Evolutionary conservation across 1,140 invertebrate species (phyloP), one percentile per base, ranked within the genome.

Genomic region (Drosophila rhopaloa): DNA sequence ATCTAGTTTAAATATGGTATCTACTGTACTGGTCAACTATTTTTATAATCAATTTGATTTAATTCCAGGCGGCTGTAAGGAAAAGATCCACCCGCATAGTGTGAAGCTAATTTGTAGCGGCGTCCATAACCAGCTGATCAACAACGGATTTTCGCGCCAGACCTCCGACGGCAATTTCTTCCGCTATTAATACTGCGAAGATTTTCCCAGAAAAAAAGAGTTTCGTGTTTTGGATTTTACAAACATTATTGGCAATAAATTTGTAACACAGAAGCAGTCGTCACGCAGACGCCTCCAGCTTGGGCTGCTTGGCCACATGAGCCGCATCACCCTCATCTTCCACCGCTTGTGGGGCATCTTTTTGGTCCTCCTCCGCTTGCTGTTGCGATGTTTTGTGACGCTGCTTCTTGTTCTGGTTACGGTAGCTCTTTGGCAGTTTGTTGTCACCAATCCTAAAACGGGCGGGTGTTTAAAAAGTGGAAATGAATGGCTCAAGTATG

Each of bases 101-200:
- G 93, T 95, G 10, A 95, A 95, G 81, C 88, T 95, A 2, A 95
- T 95, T 93, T 95, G 95, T 75, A 95, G 95, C 3, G 94, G 94
- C 5, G 94, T 95, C 29, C 95, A 95, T 85, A 94, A 94, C 3
- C 94, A 95, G 37, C 93, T 95, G 84, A 95, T 95, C 2, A 95
- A 95, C 81, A 95, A 94, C 60, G 95, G 95, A 11, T 95, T 94
- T 88, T 95, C 94, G 37, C 93, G 95, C 75, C 94, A 95, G 81
- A 93, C 94, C 7, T 94, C 93, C 9, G 95, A 95, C 76, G 95
- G 95, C 71, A 94, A 94, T 38, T 93, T 94, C 35, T 95, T 94
- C 92, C 94, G 94, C 63, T 94, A 93, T 74, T 93, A 92, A 47
- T 35, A 14, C 4, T n/a, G 9, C n/a, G 10, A 16, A 51, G 9